phyloP scores from a whole-genome alignment of 2,113 vertebrate genomes.

The Lophotis ruficrista region DNA sequence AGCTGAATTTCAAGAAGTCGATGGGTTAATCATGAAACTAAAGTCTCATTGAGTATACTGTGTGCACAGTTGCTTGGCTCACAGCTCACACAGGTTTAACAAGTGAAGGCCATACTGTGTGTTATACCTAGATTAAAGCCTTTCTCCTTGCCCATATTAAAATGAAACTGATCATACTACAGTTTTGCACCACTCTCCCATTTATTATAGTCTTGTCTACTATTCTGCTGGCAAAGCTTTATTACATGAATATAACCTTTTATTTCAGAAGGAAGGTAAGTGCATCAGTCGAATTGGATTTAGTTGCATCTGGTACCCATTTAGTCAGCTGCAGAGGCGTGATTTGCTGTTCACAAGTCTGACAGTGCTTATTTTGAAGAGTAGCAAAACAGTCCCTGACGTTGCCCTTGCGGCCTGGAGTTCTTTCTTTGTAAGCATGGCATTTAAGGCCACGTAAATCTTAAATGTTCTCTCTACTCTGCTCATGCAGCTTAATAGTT shows the following conservation, averaged over 20 bases:
- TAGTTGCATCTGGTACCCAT: background rate
- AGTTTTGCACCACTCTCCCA: fast-evolving
- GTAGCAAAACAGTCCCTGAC: background rate
- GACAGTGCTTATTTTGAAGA: background rate
- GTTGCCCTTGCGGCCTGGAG: background rate
- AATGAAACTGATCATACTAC: background rate
- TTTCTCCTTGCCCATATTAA: background rate
- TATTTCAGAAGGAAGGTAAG: background rate
- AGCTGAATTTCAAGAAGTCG: background rate
- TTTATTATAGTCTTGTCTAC: background rate
- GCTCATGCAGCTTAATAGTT: background rate
- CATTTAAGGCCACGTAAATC: background rate
- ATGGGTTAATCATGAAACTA: background rate
- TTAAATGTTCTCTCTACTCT: background rate
- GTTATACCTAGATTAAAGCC: background rate
- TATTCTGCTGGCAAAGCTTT: background rate
- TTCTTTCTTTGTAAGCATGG: background rate
- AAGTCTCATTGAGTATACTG: background rate
- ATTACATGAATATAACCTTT: background rate
- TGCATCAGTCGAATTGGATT: background rate
- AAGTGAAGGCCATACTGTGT: background rate
- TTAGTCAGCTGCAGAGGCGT: no score
- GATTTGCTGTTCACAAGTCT: background rate
- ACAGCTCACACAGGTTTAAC: background rate
- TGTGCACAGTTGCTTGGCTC: no score